Evolutionary conservation across 2,888 invertebrate genomes (phyloP).

Genomic region (Cosmia pyralina): DNA sequence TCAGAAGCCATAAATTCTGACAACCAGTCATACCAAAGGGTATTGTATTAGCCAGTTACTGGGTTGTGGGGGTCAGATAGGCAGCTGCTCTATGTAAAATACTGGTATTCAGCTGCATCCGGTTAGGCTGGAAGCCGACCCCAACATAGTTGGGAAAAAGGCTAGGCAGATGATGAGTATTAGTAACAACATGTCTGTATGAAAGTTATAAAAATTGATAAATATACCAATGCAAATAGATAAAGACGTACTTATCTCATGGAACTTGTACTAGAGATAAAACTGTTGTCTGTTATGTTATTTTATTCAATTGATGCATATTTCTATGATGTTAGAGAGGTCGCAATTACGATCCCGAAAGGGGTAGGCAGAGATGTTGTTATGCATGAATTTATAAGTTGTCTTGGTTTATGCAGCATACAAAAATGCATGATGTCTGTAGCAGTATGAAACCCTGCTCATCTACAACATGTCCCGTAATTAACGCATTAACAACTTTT

Average conservation of each 20-base stretch:
- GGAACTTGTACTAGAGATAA: conserved; percentile 54
- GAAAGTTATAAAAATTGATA: conserved; percentile 30
- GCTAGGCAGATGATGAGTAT: too few species aligned
- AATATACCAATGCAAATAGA: conserved; percentile 28
- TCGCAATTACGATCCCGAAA: background rate
- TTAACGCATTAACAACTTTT: too few species aligned
- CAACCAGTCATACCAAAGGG: too few species aligned
- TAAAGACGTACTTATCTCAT: conserved; percentile 49
- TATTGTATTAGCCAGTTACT: too few species aligned
- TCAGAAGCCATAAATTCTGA: too few species aligned
- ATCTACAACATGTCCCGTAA: too few species aligned
- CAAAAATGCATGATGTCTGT: background rate
- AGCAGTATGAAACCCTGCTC: background rate
- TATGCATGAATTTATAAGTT: background rate
- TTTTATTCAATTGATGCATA: conserved; percentile 4
- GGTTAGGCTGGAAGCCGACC: too few species aligned
- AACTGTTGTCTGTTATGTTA: conserved; percentile 30
- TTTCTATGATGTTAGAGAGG: background rate
- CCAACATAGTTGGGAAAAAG: too few species aligned
- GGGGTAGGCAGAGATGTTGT: background rate
- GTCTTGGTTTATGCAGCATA: background rate
- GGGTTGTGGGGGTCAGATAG: too few species aligned
- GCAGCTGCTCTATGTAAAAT: too few species aligned
- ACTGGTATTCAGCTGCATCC: too few species aligned
- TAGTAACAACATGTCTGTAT: too few species aligned